These are phyloP conservation scores for Microchirus variegatus DNA, from an alignment of 2,797 vertebrate species.

Conservation along the genomic window DNA sequence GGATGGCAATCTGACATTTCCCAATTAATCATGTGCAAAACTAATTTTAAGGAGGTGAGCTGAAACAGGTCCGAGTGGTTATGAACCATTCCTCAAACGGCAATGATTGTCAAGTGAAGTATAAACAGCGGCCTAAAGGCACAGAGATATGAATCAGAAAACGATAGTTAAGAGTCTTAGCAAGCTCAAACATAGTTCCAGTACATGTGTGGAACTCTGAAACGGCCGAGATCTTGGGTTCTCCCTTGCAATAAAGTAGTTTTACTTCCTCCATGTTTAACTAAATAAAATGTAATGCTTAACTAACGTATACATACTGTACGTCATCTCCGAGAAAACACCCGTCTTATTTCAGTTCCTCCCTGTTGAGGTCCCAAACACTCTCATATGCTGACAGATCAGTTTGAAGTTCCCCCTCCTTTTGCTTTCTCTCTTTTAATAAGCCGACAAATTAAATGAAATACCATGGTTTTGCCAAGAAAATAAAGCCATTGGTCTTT, in stretches of 20 bases:
- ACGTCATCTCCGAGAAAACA: constrained; percentile 59
- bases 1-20: constrained; percentile 11
- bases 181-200: constrained; percentile 50
- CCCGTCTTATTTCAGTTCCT: constrained; percentile 25
- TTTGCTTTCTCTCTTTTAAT: not conserved
- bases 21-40: constrained; percentile 35
- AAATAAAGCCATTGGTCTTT: not conserved
- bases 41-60: constrained; percentile 37
- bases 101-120: constrained; percentile 33
- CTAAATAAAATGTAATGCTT: constrained; percentile 34
- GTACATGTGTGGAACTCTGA: constrained; percentile 4
- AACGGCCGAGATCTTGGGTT: constrained; percentile 21
- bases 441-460: constrained; percentile 3
- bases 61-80: constrained; percentile 27
- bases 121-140: constrained; percentile 33
- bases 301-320: constrained; percentile 19
- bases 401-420: not conserved
- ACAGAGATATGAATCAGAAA: constrained; percentile 14
- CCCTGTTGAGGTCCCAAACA: not conserved
- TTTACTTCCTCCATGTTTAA: constrained; percentile 33
- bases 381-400: constrained; percentile 8
- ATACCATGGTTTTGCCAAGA: not conserved
- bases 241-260: constrained; percentile 17
- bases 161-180: constrained; percentile 25
- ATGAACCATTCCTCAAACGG: constrained; percentile 28